Evolutionary conservation across 2,888 invertebrate genomes (phyloP), one percentile per base, ranked within the genome.

Genomic region (Thymelicus lineola): DNA sequence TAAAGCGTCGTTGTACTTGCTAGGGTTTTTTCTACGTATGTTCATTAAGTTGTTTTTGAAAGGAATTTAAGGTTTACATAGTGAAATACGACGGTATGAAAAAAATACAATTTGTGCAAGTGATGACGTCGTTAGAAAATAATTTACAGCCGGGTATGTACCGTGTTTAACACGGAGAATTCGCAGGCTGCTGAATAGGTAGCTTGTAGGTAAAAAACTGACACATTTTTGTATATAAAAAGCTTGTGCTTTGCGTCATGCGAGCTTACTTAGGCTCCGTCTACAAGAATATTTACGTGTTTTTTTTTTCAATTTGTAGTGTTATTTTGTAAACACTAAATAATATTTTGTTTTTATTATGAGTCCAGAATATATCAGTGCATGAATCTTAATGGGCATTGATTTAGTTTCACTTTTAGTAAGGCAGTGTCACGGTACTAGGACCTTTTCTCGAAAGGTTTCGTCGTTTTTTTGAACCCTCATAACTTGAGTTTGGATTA

Each of bases 41-140:
- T 50, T 60, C 59, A 50, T 50, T 50, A 59, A 50, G 20, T 17
- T 59, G 38, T 60, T 66, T 63, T 14, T 38, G 15, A 45, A 53
- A 50, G 28, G 17, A 42, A 60, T 66, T 66, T 50, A n/a, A 48
- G 36, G 48, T 55, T 66, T 58, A 38, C 15, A 55, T 48, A 48
- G 48, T 36, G 58, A 58, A 48, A 59, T 57, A 20, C 38, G 38
- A n/a, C 20, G 50, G 7, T 59, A 42, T 17, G 9, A 10, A 48
- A 50, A 50, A 50, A 66, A 50, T 50, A 67, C 53, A 67, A 61
- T 66, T 60, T 61, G 17, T 67, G 67, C 67, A 68, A 62, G 35
- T 62, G 67, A 62, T 68, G 67, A 42, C 36, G 55, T 61, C 12
- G 28, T 55, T 55, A 12, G 67, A 55, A 66, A 61, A 68, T 62